Evolutionary conservation across 2,888 invertebrate species (phyloP).

Genomic region (Ormyrus rosae): DNA sequence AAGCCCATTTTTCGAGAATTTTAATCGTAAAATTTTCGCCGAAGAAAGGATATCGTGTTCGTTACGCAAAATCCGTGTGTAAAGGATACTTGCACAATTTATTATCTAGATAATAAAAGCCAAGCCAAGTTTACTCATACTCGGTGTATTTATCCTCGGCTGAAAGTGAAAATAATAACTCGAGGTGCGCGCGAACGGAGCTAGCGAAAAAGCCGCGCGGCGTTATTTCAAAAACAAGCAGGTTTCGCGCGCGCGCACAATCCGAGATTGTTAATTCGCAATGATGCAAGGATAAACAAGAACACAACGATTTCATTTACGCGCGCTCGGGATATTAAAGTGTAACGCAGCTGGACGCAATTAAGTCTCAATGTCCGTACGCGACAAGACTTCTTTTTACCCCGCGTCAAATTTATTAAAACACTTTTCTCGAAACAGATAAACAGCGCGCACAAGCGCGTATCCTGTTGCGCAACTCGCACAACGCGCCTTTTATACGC

Average conservation of each 20-base stretch:
- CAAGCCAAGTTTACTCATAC: conserved; percentile 13
- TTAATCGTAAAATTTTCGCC: too few relatives aligned
- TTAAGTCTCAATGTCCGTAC: conserved; percentile 13
- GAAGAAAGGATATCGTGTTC: not conserved
- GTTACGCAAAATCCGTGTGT: conserved; percentile 18
- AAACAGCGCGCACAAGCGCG: not conserved
- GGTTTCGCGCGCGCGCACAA: too few relatives aligned
- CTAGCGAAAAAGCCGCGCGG: too few relatives aligned
- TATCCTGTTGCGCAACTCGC: conserved; percentile 13
- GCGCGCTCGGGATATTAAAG: not conserved
- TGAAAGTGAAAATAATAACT: not conserved
- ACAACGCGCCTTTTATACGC: not conserved
- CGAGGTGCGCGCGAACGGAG: too few relatives aligned
- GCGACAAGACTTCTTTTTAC: conserved; percentile 16
- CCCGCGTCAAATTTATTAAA: conserved; percentile 11
- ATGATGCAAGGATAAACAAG: conserved; percentile 2
- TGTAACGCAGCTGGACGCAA: not conserved
- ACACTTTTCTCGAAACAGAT: conserved; percentile 8
- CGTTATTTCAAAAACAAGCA: too few relatives aligned
- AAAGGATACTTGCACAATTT: conserved; percentile 37
- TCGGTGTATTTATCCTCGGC: not conserved
- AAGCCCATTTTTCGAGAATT: too few relatives aligned
- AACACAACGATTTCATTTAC: conserved; percentile 17
- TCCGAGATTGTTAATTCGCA: too few relatives aligned
- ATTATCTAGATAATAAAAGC: conserved; percentile 32